These are phyloP conservation scores for Leptocoma aspasia DNA, from an alignment of 2,113 vertebrate species.

Conservation along the genomic window DNA sequence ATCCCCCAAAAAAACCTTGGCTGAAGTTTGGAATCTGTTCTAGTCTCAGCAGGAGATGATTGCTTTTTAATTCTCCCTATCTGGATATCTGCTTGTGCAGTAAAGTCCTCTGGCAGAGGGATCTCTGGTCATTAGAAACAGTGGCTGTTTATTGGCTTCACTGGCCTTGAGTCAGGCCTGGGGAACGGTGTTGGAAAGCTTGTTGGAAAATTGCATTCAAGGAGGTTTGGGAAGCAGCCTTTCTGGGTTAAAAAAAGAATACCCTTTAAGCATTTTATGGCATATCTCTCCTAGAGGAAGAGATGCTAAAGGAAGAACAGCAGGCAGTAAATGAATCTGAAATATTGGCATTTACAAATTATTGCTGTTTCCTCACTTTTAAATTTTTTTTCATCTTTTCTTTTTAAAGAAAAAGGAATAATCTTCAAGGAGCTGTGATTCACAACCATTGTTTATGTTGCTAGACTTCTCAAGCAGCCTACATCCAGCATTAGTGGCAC, in stretches of 20 bases:
- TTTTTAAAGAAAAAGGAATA: background rate
- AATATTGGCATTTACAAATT: background rate
- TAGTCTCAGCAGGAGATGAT: background rate
- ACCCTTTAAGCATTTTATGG: background rate
- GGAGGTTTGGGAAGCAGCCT: background rate
- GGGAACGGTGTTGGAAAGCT: background rate
- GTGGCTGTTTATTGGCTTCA: background rate
- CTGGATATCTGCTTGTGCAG: background rate
- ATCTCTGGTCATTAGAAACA: background rate
- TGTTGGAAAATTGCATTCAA: background rate
- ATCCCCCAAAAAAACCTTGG: background rate
- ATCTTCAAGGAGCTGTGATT: background rate
- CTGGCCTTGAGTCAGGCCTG: background rate
- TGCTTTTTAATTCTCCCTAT: slow-evolving; percentile 23
- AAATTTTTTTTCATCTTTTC: background rate
- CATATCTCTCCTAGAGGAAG: background rate
- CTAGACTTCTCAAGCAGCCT: background rate
- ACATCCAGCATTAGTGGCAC: background rate
- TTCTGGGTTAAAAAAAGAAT: background rate
- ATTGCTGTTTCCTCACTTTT: background rate
- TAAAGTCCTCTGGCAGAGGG: background rate
- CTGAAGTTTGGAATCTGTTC: background rate
- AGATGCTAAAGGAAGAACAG: background rate
- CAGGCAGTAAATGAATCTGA: background rate
- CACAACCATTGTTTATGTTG: background rate